A percentile compares a stretch with the other conserved stretches of the same genome.
These are phyloP conservation scores for Drosophila percnosoma DNA, from an alignment of 2,888 invertebrate species.

Conservation along the genomic window DNA sequence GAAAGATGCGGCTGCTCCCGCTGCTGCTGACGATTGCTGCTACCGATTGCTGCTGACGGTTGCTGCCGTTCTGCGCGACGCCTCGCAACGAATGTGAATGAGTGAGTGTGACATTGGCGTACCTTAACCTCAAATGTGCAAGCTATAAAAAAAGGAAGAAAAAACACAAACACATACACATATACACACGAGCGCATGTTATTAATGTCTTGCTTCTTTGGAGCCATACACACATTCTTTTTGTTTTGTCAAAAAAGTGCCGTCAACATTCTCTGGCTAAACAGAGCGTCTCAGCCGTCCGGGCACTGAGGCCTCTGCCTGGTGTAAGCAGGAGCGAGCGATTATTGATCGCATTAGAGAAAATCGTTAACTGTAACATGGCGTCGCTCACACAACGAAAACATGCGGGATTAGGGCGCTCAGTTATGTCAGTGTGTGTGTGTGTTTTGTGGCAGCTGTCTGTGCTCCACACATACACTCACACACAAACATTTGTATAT, in stretches of 20 bases:
- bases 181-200: conserved; percentile 22
- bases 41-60: conserved; percentile 36
- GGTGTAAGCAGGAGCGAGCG: conserved; percentile 64
- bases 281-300: conserved; percentile 58
- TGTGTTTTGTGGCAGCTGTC: conserved; percentile 38
- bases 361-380: conserved; percentile 81
- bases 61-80: conserved; percentile 71
- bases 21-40: conserved; percentile 29
- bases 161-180: conserved; percentile 35
- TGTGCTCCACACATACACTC: conserved; percentile 29
- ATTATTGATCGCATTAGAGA: conserved; percentile 81
- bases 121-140: conserved; percentile 82
- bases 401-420: conserved; percentile 36
- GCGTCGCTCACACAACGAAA: conserved; percentile 72
- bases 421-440: not conserved
- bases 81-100: conserved; percentile 80
- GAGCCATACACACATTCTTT: conserved; percentile 54
- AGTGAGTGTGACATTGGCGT: conserved; percentile 82
- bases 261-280: conserved; percentile 73
- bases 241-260: conserved; percentile 49
- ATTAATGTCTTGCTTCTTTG: conserved; percentile 77
- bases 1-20: conserved; percentile 43
- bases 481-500: not conserved
- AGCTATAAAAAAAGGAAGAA: conserved; percentile 59
- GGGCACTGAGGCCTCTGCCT: conserved; percentile 21